Base-by-base conservation (phyloP, 2,113 vertebrate species). In the Sinocyclocheilus anophthalmus region DNA sequence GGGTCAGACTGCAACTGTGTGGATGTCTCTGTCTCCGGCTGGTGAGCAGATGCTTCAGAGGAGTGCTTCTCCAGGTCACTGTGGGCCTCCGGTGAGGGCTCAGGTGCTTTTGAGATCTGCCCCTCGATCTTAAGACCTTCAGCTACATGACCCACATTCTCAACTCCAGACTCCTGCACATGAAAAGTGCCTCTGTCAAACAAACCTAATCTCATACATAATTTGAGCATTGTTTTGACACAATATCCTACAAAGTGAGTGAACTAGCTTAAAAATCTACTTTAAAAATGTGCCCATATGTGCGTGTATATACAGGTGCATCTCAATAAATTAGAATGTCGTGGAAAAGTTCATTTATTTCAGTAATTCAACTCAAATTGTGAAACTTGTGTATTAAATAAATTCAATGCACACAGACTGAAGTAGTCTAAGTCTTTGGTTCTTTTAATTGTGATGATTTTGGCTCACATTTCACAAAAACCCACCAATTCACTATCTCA, bases 101-200 rank as follows among this genome's bases (percentile, higher is more conserved):
- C 30, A 26, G 13, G 30, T 63, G 69, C 22, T 45, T 77, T 69
- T 37, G 48, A 57, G 61, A 45, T 18, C 26, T 45, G 48, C 37
- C 13, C 80, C 18, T 83, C 75, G 37, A 26, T 37, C 4, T 42
- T 76, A 30, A 12, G 81, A 26, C 11, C 79, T 50, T 88, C 86
- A 69, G 50, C 81, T 65, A 77, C 67, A 11, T 85, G 81, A 81
- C 88, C 90, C 39, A 90, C 65, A 75, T 73, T 94, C 89, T 93
- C 94, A 89, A 92, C 88, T 26, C 65, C 92, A 86, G 92, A 85
- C 81, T 93, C 92, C 94, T 95, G 24, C 13, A 67, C 0, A 42
- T 42, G 37, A 73, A 72, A 42, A 73, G 10, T 37, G 39, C 24
- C 30, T 61, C 24, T 16, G 65, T 81, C 63, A 80, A 80, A 67